Conservation (phyloP, 2,888 invertebrate species). For the Apotomis turbidana region DNA sequence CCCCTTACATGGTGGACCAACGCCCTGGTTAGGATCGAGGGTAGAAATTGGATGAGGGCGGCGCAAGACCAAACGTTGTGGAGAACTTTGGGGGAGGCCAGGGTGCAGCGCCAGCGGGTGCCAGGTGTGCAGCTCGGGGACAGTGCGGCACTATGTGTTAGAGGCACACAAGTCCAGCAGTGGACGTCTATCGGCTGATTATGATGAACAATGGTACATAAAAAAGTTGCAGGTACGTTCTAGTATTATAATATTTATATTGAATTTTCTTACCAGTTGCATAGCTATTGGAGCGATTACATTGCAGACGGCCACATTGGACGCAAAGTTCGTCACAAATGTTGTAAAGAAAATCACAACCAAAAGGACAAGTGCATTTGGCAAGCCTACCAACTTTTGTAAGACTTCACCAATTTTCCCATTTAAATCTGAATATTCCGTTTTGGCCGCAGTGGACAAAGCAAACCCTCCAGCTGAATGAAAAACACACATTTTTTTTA, state of each 20-base stretch:
- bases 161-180: no score
- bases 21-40: no score
- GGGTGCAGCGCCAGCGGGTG: no score
- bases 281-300: constrained; percentile 67
- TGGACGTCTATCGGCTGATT: no score
- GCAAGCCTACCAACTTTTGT: constrained; percentile 3
- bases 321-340: constrained; percentile 71
- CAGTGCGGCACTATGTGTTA: no score
- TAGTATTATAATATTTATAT: background rate
- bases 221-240: no score
- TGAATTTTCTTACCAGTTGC: constrained; percentile 60
- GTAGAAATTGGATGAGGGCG: no score
- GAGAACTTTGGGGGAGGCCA: no score
- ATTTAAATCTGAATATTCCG: constrained; percentile 36
- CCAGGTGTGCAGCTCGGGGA: no score
- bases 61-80: no score
- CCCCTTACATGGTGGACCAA: no score
- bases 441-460: constrained; percentile 38
- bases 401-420: constrained; percentile 31
- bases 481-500: background rate
- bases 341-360: constrained; percentile 53
- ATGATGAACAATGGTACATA: no score
- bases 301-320: constrained; percentile 67
- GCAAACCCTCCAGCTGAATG: constrained; percentile 43
- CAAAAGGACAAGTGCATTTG: constrained; percentile 26